Evolutionary conservation across 2,113 vertebrate species (phyloP).

Genomic region (Calidris pugnax): DNA sequence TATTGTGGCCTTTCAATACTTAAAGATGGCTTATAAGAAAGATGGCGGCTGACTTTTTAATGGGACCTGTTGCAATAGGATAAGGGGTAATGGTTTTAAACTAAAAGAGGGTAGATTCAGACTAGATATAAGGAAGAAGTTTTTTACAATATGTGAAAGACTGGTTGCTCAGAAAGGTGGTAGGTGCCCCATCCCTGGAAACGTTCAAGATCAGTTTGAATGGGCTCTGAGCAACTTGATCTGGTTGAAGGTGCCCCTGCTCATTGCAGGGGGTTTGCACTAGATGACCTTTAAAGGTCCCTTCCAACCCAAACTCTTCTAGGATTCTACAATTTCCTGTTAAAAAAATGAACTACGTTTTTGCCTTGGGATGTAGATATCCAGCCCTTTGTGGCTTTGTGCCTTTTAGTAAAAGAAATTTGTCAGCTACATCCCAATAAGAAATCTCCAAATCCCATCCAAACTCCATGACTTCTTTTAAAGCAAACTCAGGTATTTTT

Average conservation of each 20-base stretch:
- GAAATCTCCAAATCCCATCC: not conserved
- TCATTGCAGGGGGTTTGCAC: not conserved
- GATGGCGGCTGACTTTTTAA: not conserved
- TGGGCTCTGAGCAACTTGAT: not conserved
- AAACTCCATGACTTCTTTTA: not conserved
- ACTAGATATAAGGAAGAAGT: not conserved
- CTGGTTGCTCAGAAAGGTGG: not conserved
- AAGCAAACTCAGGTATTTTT: not conserved
- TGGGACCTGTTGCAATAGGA: no score
- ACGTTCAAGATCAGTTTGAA: not conserved
- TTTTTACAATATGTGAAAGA: not conserved
- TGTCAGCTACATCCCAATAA: not conserved
- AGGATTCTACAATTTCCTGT: not conserved
- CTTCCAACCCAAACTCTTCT: not conserved
- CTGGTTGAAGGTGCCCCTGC: not conserved
- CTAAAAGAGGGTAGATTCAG: not conserved
- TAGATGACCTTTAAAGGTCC: not conserved
- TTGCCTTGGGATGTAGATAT: not conserved
- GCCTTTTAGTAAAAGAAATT: not conserved
- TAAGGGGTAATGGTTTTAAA: not conserved
- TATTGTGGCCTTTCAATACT: not conserved
- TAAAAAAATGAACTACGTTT: not conserved
- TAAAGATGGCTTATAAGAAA: not conserved
- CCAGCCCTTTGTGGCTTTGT: not conserved
- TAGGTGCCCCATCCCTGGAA: not conserved